These are phyloP conservation scores for Dryobota labecula DNA, from an alignment of 2,888 invertebrate species.

Conservation along the genomic window DNA sequence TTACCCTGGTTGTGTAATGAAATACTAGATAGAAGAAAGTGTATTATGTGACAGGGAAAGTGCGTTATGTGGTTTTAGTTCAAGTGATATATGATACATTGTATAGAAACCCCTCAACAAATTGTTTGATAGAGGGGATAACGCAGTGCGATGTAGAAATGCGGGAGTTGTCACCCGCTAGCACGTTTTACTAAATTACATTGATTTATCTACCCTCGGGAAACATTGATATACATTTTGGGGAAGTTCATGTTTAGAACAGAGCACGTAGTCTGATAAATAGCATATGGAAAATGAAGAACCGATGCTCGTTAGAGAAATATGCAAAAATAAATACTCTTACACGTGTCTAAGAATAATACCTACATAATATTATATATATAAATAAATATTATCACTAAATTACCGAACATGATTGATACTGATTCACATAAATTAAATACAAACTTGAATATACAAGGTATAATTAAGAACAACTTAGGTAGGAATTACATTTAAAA, in stretches of 20 bases:
- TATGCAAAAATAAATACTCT: neutral
- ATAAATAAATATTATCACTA: conserved; percentile 5
- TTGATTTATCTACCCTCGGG: conserved; percentile 40
- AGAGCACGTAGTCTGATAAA: neutral
- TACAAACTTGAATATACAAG: neutral
- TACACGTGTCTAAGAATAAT: conserved; percentile 11
- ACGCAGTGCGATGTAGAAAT: neutral
- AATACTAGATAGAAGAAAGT: neutral
- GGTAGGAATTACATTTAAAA: neutral
- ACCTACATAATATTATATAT: neutral
- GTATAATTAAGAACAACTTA: conserved; percentile 7
- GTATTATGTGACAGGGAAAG: conserved; percentile 5
- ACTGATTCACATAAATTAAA: conserved; percentile 23
- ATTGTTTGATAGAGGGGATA: conserved; percentile 13
- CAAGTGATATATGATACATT: conserved; percentile 12
- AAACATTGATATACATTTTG: conserved; percentile 15
- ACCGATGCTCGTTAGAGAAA: neutral
- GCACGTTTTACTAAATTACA: conserved; percentile 23
- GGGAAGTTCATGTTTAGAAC: neutral
- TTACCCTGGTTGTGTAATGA: neutral
- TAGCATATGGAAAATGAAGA: neutral
- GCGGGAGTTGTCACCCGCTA: conserved; percentile 11
- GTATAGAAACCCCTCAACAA: conserved; percentile 9
- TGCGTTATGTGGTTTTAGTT: conserved; percentile 6
- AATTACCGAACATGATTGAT: conserved; percentile 21